Conservation (phyloP, 2,797 vertebrate species). For the Fratercula arctica region DNA sequence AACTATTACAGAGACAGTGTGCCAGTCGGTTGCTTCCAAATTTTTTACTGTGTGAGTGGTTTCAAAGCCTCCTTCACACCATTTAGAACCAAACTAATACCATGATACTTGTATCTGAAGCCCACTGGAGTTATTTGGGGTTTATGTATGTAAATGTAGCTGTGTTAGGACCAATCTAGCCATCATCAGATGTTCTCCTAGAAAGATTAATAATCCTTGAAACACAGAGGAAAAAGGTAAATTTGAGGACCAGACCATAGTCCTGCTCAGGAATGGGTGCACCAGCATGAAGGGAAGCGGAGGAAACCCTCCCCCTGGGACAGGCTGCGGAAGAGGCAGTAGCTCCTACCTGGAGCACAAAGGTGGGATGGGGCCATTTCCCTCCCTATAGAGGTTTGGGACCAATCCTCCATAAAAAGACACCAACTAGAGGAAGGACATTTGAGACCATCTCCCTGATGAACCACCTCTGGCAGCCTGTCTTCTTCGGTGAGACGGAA, state of each 20-base stretch:
- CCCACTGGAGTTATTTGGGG: background rate
- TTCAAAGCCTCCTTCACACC: background rate
- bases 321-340: background rate
- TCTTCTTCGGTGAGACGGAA: accelerated
- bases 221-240: background rate
- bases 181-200: background rate
- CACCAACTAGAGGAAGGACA: background rate
- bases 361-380: background rate
- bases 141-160: background rate
- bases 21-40: background rate
- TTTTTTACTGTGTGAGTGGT: background rate
- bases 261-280: background rate
- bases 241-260: background rate
- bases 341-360: background rate
- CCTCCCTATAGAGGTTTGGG: background rate
- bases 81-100: background rate
- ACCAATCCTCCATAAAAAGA: background rate
- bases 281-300: accelerated
- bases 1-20: background rate
- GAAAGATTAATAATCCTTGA: background rate
- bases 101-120: background rate
- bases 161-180: background rate
- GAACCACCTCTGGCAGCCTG: background rate
- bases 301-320: background rate
- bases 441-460: background rate